Base-by-base conservation (phyloP, 2,113 vertebrate genomes). In the Formicarius rufipectus region DNA sequence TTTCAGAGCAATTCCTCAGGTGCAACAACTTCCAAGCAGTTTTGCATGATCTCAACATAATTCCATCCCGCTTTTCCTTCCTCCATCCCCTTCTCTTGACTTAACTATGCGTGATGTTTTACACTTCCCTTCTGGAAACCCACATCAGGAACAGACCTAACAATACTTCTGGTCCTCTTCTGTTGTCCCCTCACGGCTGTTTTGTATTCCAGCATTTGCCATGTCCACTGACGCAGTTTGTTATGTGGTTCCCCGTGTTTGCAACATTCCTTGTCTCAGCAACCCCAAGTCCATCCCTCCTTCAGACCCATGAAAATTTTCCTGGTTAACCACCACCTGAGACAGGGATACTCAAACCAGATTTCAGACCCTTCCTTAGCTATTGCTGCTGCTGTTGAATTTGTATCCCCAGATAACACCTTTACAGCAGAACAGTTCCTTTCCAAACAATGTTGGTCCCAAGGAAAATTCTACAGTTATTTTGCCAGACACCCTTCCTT, bases 281-380 rank as follows among this genome's bases (percentile, higher is more conserved):
- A 76, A 31, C 45, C 5, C 0, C 1, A 8, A 50, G 2, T 11
- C 15, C 30, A 1, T 44, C 18, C 11, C 22, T 68, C 22, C 37
- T 80, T 42, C 59, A 77, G 40, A 55, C 35, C 28, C 45, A 3
- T 15, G 45, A n/a, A 24, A 30, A 18, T n/a, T n/a, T 31, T 75
- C 9, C 39, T 78, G 20, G 3, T 40, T n/a, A 50, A 55, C 30
- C 25, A 53, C 7, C 39, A 20, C 39, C n/a, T 17, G 14, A 59
- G 22, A n/a, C 37, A 33, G 10, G 50, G n/a, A 5, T 6, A 42
- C 31, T 11, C 42, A 40, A 58, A 37, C 9, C 15, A 47, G 28
- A 28, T 66, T 69, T 47, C 71, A 47, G 21, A 24, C n/a, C 37
- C 27, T 74, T 16, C 44, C 60, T 42, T 71, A 47, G 27, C 49